Evolutionary conservation across 2,888 invertebrate genomes (phyloP), one percentile per base, ranked within the genome.

Genomic region (Gerris lacustris): DNA sequence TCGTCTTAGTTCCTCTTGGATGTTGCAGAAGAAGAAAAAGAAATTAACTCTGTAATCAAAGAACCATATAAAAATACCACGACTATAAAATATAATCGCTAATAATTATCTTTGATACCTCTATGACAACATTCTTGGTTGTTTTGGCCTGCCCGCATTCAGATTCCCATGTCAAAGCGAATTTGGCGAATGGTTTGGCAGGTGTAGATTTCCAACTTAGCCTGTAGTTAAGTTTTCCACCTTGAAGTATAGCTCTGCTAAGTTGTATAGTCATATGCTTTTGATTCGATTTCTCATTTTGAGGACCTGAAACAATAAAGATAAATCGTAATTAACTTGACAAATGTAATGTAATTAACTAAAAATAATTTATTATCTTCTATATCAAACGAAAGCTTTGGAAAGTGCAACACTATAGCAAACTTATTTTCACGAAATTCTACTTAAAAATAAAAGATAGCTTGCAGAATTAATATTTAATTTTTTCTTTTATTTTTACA

Each of bases 141-240:
- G 67, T n/a, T 44, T 69, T 69, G 44, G 66, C 55, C 15, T 55
- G 45, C 5, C 55, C 71, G 67, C 71, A 71, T 44, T 62, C 17
- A 7, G 71, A 55, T 44, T 69, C 69, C 69, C 67, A 69, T 6
- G 67, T 66, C n/a, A 71, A 18, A 15, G 67, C 71, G 45, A 63
- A 71, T 44, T 71, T 71, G 4, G 17, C 43, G 45, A 11, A 55
- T 11, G 55, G 55, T 55, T 55, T 55, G 2, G 55, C 9, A 11
- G 55, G 55, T 55, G 11, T 55, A 55, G 55, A 9, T 55, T 69
- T 69, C 71, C 71, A 71, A 18, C 69, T 69, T 31, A 71, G 63
- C 69, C 69, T 69, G 17, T 45, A 47, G 43, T 15, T 69, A 11
- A 63, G 15, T 17, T 18, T 64, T 5, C n/a, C 67, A 44, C 69